Evolutionary conservation across 2,113 vertebrate genomes (phyloP), one percentile per base, ranked within the genome.

Genomic region (Hydropotes inermis): DNA sequence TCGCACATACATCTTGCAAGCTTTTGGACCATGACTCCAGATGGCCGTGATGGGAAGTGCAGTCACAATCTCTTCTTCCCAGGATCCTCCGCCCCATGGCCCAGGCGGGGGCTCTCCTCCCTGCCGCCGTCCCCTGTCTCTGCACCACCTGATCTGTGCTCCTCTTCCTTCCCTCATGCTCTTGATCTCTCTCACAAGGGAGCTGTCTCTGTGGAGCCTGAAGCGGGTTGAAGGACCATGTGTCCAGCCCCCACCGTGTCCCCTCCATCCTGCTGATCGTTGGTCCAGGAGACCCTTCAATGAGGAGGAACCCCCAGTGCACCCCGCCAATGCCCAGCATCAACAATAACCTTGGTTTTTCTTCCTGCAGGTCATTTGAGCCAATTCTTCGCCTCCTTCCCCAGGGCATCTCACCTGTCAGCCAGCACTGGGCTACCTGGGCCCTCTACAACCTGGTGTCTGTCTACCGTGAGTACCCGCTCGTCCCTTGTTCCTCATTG

Each of bases 341-440:
- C 39, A 81, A 25, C 33, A 19, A 12, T 97, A 78, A 98, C 19
- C 61, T 50, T 30, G 13, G 30, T 83, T 95, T 98, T 93, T 98
- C 96, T 88, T 55, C 58, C 74, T 5, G 43, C 99, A 99, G 99
- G 99, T 99, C 99, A 7, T 99, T 99, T 86, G 99, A 99, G 98
- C 99, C 99, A 16, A 99, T 99, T 95, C 99, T 99, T 43, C 99
- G 99, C n/a, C 99, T 99, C 83, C 99, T 99, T 92, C 99, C 99
- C 54, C 99, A 99, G 99, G 98, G 99, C 64, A 99, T 99, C 88
- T 99, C 99, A 25, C 99, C 99, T 0, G 99, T 99, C 97, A 99
- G 99, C 98, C 99, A 99, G 98, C 99, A 99, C 98, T 99, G 99
- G 99, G 99, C 99, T 55, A 99, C 99, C 3, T 99, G 99, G 99